Conservation (phyloP, 2,888 invertebrate genomes). For the Hypena proboscidalis region DNA sequence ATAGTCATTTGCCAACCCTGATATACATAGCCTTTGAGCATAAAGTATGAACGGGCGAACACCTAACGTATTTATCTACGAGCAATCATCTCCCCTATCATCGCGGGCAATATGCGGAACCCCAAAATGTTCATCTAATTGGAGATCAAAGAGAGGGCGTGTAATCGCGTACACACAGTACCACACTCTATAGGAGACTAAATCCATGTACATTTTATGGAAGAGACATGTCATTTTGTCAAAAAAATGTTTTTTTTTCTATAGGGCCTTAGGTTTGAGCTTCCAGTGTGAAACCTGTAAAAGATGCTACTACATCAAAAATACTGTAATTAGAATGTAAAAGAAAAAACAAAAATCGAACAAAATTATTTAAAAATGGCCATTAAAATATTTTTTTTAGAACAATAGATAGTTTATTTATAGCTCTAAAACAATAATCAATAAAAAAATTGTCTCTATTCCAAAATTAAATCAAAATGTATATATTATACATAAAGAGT, state of each 20-base stretch:
- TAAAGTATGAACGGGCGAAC: slow-evolving; percentile 41
- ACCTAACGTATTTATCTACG: slow-evolving; percentile 67
- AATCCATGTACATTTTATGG: slow-evolving; percentile 41
- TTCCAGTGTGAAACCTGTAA: too few relatives aligned
- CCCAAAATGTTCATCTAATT: slow-evolving; percentile 85
- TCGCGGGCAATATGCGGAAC: slow-evolving; percentile 64
- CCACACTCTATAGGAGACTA: slow-evolving; percentile 54
- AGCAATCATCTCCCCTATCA: slow-evolving; percentile 62
- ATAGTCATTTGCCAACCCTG: neutral
- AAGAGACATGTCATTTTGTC: slow-evolving; percentile 47
- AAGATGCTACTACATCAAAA: too few relatives aligned
- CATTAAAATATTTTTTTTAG: too few relatives aligned
- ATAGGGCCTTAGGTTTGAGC: too few relatives aligned
- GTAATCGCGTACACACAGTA: slow-evolving; percentile 74
- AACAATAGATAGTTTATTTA: too few relatives aligned
- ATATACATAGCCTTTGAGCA: slow-evolving; percentile 25
- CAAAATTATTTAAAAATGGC: too few relatives aligned
- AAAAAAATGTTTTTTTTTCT: neutral
- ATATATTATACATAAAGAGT: too few relatives aligned
- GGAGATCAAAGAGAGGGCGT: slow-evolving; percentile 83
- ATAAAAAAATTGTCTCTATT: too few relatives aligned
- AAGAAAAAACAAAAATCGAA: too few relatives aligned
- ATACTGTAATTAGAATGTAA: too few relatives aligned
- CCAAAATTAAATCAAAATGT: too few relatives aligned
- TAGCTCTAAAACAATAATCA: too few relatives aligned